Conservation (phyloP, 2,888 invertebrate species). For the Eupithecia tripunctaria region DNA sequence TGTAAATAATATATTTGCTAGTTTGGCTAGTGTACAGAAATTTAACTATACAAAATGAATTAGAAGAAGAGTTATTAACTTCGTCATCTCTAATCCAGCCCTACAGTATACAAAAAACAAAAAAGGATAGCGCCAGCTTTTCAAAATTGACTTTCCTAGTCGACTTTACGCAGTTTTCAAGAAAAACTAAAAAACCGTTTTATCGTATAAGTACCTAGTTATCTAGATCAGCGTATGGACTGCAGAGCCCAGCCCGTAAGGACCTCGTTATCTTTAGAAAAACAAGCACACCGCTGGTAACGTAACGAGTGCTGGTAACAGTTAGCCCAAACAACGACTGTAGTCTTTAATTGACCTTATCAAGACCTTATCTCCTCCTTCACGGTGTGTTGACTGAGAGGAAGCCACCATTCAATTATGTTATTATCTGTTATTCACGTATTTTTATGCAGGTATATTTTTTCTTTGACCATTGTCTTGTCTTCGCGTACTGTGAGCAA, state of each 20-base stretch:
- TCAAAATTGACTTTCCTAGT: too few species aligned
- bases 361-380: conserved; percentile 17
- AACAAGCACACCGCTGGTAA: neutral
- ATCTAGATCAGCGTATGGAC: neutral
- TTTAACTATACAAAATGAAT: too few species aligned
- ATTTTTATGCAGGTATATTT: conserved; percentile 10
- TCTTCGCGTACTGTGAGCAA: neutral
- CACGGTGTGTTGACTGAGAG: conserved; percentile 18
- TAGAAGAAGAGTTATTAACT: too few species aligned
- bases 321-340: conserved; percentile 7
- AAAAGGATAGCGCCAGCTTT: too few species aligned
- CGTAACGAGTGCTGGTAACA: too few species aligned
- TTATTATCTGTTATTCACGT: conserved; percentile 2
- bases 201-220: neutral
- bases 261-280: neutral
- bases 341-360: conserved; percentile 4
- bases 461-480: conserved; percentile 2
- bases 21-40: too few species aligned
- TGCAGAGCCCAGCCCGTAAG: neutral
- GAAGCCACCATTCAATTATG: conserved; percentile 16
- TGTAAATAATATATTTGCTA: too few species aligned
- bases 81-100: too few species aligned
- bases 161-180: neutral
- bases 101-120: too few species aligned
- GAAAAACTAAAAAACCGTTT: neutral